Conservation (phyloP, 64 coral and sea anemone genomes). For the Montipora foliosa region DNA sequence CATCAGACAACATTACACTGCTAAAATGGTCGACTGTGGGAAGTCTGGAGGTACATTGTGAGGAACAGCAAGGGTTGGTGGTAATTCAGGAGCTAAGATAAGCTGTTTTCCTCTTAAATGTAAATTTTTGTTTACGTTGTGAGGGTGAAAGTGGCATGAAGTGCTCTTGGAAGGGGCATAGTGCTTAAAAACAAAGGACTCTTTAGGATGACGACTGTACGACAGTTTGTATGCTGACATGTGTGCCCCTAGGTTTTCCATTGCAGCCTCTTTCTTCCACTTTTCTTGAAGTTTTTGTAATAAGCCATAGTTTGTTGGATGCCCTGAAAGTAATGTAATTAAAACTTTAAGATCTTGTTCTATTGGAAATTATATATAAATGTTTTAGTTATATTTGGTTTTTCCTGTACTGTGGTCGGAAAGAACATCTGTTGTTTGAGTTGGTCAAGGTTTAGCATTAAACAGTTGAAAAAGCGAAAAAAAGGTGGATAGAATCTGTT, state of each 20-base stretch:
- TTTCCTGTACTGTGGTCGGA: too few species aligned
- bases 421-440: too few species aligned
- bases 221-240: slow-evolving; percentile 84
- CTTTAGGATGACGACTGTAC: slow-evolving; percentile 68
- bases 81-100: slow-evolving; percentile 74
- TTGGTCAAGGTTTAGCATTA: too few species aligned
- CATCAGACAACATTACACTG: not conserved
- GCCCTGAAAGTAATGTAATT: slow-evolving; percentile 39
- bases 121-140: slow-evolving; percentile 86
- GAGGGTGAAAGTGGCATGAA: slow-evolving; percentile 95
- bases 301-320: slow-evolving; percentile 97
- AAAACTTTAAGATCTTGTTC: not conserved
- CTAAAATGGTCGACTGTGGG: slow-evolving; percentile 49
- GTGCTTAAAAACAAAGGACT: slow-evolving; percentile 69
- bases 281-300: slow-evolving; percentile 89
- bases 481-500: too few species aligned
- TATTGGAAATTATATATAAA: too few species aligned
- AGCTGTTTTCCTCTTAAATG: slow-evolving; percentile 78
- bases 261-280: slow-evolving; percentile 94
- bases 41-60: slow-evolving; percentile 48
- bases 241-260: slow-evolving; percentile 79
- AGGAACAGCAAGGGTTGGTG: slow-evolving; percentile 65
- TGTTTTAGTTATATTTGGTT: too few species aligned
- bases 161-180: slow-evolving; percentile 73
- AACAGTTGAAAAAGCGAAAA: too few species aligned